Base-by-base conservation (phyloP, 2,113 vertebrate species). In the Scolopax mira region DNA sequence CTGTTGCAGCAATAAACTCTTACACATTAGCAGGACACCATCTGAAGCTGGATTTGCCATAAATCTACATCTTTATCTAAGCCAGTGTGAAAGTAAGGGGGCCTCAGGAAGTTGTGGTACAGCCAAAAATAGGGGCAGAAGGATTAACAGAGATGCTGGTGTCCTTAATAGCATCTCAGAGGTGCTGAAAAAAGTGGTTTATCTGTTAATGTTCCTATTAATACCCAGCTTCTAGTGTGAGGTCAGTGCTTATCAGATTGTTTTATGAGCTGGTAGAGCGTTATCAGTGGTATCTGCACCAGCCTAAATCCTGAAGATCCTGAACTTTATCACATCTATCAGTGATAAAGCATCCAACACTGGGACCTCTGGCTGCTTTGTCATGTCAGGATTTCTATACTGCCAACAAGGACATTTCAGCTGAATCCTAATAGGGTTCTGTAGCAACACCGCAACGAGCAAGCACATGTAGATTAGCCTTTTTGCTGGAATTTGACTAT, bases 271-370 rank as follows among this genome's bases (percentile, higher is more conserved):
- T 28, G 23, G 46, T 57, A 55, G 41, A 16, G 57, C 17, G 21
- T 28, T 85, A n/a, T 58, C 60, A 54, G 60, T 31, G 49, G 3
- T 62, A 62, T 13, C 60, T n/a, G 42, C 22, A 71, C 23, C 37
- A 75, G 23, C 7, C 55, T 14, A 39, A 87, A 71, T 42, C 55
- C 42, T 35, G 11, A 90, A 44, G 18, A 58, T 37, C 42, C 65
- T 30, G n/a, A 91, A 72, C 60, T 60, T 66, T 37, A 42, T 14
- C 69, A 30, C 39, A 46, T 1, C 52, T 39, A 4, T 13, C 35
- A 64, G 44, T 0, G 0, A 35, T 3, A 44, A 49, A 37, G 13
- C n/a, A 37, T 1, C 0, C 0, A 89, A 54, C 30, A 6, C 3
- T 5, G 4, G 24, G 37, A 73, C 28, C 17, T n/a, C 54, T 5